Conservation (phyloP, 2,797 vertebrate genomes). For the Megaceryle alcyon region DNA sequence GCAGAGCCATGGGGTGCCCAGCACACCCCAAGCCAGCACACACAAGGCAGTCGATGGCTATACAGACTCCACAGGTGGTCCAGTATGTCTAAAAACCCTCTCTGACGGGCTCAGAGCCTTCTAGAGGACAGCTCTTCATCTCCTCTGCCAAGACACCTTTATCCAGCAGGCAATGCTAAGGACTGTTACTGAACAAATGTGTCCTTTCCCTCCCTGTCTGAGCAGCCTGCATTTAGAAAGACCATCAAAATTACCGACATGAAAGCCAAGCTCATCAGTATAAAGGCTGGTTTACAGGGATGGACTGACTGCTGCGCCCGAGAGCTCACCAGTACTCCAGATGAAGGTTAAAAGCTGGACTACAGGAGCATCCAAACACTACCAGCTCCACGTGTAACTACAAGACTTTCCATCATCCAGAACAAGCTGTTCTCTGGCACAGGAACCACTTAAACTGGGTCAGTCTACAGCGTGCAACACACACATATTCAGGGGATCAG, state of each 20-base stretch:
- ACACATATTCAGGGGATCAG: slow-evolving; percentile 14
- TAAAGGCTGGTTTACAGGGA: background rate
- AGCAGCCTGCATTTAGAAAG: background rate
- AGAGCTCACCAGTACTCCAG: background rate
- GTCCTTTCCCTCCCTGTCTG: background rate
- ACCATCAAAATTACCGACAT: background rate
- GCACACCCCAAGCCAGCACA: background rate
- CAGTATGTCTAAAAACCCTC: background rate
- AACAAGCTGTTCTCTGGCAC: slow-evolving; percentile 49
- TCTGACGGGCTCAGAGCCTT: background rate
- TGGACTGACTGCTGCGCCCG: background rate
- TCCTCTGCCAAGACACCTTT: background rate
- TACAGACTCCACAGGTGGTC: background rate
- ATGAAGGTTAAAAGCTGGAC: background rate
- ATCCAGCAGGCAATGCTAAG: background rate
- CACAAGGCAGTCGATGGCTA: background rate
- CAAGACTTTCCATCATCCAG: background rate
- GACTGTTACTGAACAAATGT: background rate
- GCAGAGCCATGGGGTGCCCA: background rate
- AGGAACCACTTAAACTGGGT: slow-evolving; percentile 16
- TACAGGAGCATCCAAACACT: background rate
- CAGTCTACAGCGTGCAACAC: background rate
- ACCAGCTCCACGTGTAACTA: background rate
- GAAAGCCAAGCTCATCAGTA: background rate
- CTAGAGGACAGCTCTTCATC: background rate